phyloP scores from a whole-genome alignment of 2,113 vertebrate genomes.

The mouse (Mus musculus) region GRCm39 chr12:80065001-80065500 shows the following conservation, averaged over 20 bases:
- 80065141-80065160: neutral
- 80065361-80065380: neutral
- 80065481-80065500: neutral
- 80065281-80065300: neutral
- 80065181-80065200: neutral
- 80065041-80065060: conserved; percentile 65
- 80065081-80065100: conserved; percentile 32
- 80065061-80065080: conserved; percentile 77
- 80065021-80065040: conserved; percentile 76
- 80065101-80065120: neutral
- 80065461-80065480: neutral
- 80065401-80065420: neutral
- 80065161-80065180: neutral
- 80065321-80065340: neutral
- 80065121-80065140: neutral
- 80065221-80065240: neutral
- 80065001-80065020: conserved; percentile 78
- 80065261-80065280: neutral
- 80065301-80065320: neutral
- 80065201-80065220: neutral
- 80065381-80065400: too few relatives aligned
- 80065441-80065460: neutral
- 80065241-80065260: neutral
- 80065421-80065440: neutral
- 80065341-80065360: neutral